Evolutionary conservation across 1,140 invertebrate genomes (phyloP).

Genomic region (Caenorhabditis latens): DNA sequence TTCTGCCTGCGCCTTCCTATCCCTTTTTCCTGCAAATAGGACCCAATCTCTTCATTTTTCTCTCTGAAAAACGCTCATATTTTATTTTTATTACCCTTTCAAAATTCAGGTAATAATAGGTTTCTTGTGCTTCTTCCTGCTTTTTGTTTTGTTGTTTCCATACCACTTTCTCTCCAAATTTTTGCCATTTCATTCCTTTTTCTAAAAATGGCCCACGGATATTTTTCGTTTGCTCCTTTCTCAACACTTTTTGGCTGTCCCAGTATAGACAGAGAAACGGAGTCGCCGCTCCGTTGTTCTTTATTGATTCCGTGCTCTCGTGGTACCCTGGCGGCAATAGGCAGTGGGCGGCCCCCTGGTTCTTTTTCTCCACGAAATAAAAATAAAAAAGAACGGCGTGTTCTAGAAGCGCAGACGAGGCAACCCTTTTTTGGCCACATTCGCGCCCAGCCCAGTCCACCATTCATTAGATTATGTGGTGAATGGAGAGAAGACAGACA

Average conservation of each 20-base stretch:
- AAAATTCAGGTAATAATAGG: slow-evolving; percentile 27
- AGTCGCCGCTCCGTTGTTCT: slow-evolving; percentile 11
- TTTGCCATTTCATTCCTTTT: not conserved
- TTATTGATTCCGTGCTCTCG: slow-evolving; percentile 34
- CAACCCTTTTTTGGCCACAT: not conserved
- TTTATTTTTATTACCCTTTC: not conserved
- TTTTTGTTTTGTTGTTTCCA: not conserved
- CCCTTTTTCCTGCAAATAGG: too few relatives aligned
- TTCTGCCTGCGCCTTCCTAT: too few relatives aligned
- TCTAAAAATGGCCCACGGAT: not conserved
- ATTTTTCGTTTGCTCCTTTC: not conserved
- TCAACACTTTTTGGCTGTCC: not conserved
- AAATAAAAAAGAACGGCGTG: slow-evolving; percentile 40
- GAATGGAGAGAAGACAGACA: slow-evolving; percentile 32
- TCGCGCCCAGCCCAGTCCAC: not conserved
- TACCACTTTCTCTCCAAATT: not conserved
- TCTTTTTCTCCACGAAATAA: not conserved
- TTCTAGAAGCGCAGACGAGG: not conserved
- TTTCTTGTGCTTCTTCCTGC: not conserved
- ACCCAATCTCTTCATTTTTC: too few relatives aligned
- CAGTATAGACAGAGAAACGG: slow-evolving; percentile 8
- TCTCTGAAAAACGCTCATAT: not conserved
- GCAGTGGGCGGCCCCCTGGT: not conserved
- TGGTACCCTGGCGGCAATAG: slow-evolving; percentile 28
- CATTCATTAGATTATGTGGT: slow-evolving; percentile 33